Base-by-base conservation (phyloP, 1,140 invertebrate species). In the Cherax destructor region DNA sequence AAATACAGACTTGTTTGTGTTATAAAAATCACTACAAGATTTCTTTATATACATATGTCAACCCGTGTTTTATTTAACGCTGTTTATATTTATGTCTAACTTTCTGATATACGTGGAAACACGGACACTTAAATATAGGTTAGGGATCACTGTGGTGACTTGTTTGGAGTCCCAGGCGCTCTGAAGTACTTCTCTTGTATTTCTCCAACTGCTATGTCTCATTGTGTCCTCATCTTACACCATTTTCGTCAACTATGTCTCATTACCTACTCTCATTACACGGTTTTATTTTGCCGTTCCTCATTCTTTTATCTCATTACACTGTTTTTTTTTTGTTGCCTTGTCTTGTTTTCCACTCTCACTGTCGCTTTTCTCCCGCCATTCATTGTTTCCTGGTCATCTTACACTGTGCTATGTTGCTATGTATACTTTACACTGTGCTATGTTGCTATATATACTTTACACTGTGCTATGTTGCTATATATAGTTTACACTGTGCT, bases 1-100 rank as follows among this genome's bases (percentile, higher is more conserved):
- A 81, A 59, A 52, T 56, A 18, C 21, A 81, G 4, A n/a, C 11
- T 5, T 16, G 18, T 65, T 56, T 5, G 2, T 50, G 49, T 50
- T 81, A 81, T 81, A 81, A 81, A 81, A 81, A 81, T 11, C 79
- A 81, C 4, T 81, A n/a, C n/a, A 81, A 56, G 56, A 56, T 13
- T 81, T 50, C 50, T 59, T 65, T 65, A 21, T 65, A 18, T 65
- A 30, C 11, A 56, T 81, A 56, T 81, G 16, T 81, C 50, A 81
- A 81, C 50, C 79, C 79, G 79, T 56, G 50, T 81, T 56, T 18
- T 47, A 59, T 56, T 56, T 56, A 56, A 5, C 2, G 30, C 30
- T 56, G 2, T 52, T 56, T n/a, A 81, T 30, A 59, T 56, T n/a
- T 81, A 81, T 13, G 9, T 16, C 56, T 81, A 81, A 11, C 30